A percentile compares a stretch with the other conserved stretches of the same genome.
These are phyloP conservation scores for Sympetrum striolatum DNA, from an alignment of 2,888 invertebrate genomes.

Conservation along the genomic window DNA sequence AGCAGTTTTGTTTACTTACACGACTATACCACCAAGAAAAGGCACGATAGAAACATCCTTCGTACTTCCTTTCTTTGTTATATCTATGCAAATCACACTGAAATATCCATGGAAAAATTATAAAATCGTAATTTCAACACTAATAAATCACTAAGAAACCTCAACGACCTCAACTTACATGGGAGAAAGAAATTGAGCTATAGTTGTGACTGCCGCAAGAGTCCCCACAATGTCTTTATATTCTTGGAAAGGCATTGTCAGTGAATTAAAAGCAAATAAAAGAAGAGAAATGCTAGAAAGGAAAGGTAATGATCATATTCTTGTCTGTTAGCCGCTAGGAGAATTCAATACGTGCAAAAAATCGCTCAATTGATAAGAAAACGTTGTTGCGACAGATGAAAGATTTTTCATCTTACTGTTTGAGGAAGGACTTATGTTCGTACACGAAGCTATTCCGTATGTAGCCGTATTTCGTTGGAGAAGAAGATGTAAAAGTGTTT, in stretches of 20 bases:
- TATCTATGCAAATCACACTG: constrained; percentile 74
- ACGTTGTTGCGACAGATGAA: not conserved
- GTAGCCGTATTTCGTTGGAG: not conserved
- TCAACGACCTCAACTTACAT: constrained; percentile 60
- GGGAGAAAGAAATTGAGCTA: constrained; percentile 84
- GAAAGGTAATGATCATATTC: not conserved
- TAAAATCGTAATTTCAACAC: not conserved
- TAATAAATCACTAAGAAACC: not conserved
- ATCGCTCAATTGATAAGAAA: not conserved
- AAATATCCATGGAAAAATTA: constrained; percentile 47
- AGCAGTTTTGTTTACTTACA: constrained; percentile 67
- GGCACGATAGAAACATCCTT: constrained; percentile 72
- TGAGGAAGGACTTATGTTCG: not conserved
- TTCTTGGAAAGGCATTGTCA: constrained; percentile 64
- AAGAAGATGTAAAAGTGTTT: not conserved
- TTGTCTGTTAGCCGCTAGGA: not conserved
- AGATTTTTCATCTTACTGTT: not conserved
- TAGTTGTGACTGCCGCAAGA: constrained; percentile 77
- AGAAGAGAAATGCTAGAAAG: not conserved
- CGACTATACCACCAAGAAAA: constrained; percentile 76
- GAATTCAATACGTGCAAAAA: not conserved
- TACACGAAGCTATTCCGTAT: not conserved
- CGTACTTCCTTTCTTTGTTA: constrained; percentile 72
- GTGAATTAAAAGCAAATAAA: not conserved
- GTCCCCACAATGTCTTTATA: constrained; percentile 73